A percentile compares a stretch with the other conserved stretches of the same genome.
phyloP scores from a whole-genome alignment of 2,113 vertebrate genomes.

The Dromiciops gliroides region DNA sequence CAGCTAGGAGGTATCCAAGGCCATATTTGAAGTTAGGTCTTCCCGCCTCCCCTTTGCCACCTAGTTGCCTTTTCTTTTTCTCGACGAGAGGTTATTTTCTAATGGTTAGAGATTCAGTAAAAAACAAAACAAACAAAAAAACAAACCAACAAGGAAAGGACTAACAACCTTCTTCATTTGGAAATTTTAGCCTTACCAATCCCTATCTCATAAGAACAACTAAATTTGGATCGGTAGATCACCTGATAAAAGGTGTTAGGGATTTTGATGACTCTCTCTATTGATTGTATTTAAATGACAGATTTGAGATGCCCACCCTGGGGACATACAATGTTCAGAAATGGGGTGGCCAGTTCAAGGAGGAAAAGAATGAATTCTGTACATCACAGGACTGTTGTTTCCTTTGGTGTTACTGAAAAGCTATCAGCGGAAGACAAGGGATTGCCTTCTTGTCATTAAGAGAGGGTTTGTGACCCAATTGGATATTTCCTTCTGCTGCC shows the following conservation, averaged over 20 bases:
- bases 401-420: not conserved
- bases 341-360: not conserved
- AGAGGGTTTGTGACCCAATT: rapidly evolving
- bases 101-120: not conserved
- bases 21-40: not conserved
- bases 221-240: not conserved
- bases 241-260: not conserved
- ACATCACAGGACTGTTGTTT: not conserved
- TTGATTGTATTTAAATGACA: not conserved
- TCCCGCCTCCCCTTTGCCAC: not conserved
- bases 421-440: not conserved
- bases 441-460: not conserved
- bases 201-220: not conserved
- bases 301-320: not conserved
- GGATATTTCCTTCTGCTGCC: not conserved
- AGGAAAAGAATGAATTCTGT: not conserved
- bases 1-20: not conserved
- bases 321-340: not conserved
- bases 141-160: not conserved
- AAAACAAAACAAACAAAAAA: too few relatives aligned
- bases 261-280: not conserved
- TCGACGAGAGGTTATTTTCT: not conserved
- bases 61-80: not conserved
- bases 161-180: not conserved
- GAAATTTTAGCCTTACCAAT: not conserved